These are phyloP conservation scores for Oostethus manadensis DNA, from an alignment of 2,113 vertebrate species.

Conservation along the genomic window DNA sequence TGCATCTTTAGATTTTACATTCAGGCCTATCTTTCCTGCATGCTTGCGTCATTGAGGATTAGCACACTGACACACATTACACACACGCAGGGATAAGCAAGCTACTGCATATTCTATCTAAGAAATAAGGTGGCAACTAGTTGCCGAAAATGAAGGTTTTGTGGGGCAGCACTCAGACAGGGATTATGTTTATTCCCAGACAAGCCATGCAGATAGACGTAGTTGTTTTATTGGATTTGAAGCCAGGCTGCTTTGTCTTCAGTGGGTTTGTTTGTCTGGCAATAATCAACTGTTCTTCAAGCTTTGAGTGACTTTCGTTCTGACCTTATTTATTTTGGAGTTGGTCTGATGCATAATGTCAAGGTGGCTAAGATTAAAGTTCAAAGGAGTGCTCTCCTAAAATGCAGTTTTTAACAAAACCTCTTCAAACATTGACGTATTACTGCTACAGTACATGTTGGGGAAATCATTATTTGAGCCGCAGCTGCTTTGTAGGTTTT, in stretches of 20 bases:
- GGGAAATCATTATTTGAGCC: too few relatives aligned
- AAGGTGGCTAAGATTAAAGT: background rate
- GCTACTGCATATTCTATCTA: background rate
- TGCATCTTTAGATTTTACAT: slow-evolving; percentile 19
- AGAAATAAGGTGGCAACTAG: slow-evolving; percentile 6
- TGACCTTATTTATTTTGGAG: background rate
- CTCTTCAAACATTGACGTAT: too few relatives aligned
- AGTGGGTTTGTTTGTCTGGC: background rate
- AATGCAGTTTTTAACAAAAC: too few relatives aligned
- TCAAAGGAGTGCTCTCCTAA: background rate
- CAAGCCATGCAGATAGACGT: background rate
- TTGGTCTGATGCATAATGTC: background rate
- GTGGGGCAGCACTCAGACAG: slow-evolving; percentile 14
- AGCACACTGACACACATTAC: slow-evolving; percentile 60
- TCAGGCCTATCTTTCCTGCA: slow-evolving; percentile 32
- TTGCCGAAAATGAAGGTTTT: slow-evolving; percentile 14
- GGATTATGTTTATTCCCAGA: slow-evolving; percentile 15
- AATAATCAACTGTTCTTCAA: background rate
- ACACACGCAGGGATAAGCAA: slow-evolving; percentile 13
- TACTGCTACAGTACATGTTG: too few relatives aligned
- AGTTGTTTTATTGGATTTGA: slow-evolving; percentile 2
- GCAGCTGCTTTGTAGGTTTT: too few relatives aligned
- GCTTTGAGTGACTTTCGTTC: background rate
- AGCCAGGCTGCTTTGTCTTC: background rate
- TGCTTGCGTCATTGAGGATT: slow-evolving; percentile 44